Percentiles rank a stretch among this genome's conserved stretches.
These are phyloP conservation scores for Diabrotica virgifera DNA, from an alignment of 1,140 invertebrate genomes.

Conservation along the genomic window DNA sequence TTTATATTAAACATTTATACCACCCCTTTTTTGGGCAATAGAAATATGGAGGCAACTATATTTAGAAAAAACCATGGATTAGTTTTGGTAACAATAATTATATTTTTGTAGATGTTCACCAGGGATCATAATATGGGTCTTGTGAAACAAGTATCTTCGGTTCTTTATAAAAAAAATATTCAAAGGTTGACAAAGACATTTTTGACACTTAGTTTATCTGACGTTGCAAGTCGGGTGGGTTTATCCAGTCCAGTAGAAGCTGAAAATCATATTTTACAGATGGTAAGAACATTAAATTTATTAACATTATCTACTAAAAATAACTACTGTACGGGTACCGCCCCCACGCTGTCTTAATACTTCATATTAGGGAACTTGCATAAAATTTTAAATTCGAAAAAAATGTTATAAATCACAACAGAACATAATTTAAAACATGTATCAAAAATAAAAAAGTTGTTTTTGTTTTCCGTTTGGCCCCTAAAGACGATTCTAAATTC, in stretches of 20 bases:
- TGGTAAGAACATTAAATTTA: conserved; percentile 60
- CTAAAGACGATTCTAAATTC: too few species aligned
- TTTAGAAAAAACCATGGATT: background rate
- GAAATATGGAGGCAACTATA: too few species aligned
- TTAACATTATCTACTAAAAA: background rate
- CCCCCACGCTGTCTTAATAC: too few species aligned
- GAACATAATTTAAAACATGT: too few species aligned
- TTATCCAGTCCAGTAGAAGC: conserved; percentile 80
- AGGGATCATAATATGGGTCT: conserved; percentile 82
- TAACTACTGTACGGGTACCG: too few species aligned
- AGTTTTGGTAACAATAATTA: conserved; percentile 6
- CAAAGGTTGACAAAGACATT: conserved; percentile 97
- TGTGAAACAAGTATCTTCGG: conserved; percentile 80
- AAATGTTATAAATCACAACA: too few species aligned
- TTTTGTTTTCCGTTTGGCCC: too few species aligned
- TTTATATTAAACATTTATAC: too few species aligned
- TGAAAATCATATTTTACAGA: conserved; percentile 91
- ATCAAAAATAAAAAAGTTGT: too few species aligned
- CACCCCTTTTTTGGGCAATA: too few species aligned
- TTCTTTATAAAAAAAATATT: conserved; percentile 95
- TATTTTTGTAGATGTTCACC: conserved; percentile 56
- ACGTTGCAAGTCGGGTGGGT: conserved; percentile 90
- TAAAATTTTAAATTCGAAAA: too few species aligned
- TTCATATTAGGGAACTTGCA: too few species aligned
- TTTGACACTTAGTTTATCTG: conserved; percentile 87